Evolutionary conservation across 2,113 vertebrate genomes (phyloP).

Genomic region (Pongo abelii): DNA sequence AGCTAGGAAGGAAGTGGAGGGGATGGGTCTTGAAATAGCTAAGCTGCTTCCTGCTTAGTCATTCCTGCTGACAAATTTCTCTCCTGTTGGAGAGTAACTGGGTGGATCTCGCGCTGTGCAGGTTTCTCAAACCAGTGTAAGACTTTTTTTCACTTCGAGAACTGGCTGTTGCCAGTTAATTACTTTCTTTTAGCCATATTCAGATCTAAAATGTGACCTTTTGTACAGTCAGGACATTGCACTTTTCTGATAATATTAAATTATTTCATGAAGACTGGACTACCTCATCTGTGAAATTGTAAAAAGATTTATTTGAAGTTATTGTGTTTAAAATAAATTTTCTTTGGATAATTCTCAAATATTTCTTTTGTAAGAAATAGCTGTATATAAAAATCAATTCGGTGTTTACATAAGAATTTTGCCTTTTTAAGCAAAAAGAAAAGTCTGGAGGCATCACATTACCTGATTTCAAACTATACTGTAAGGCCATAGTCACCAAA

Average conservation of each 20-base stretch:
- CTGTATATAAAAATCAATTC: background rate
- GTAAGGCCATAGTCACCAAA: no score
- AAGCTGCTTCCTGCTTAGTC: background rate
- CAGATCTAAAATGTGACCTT: constrained; percentile 22
- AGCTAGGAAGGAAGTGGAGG: background rate
- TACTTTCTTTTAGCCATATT: constrained; percentile 8
- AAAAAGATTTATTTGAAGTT: background rate
- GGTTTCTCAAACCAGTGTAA: background rate
- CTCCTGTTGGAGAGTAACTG: background rate
- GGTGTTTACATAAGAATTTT: background rate
- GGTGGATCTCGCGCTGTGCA: background rate
- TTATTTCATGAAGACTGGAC: background rate
- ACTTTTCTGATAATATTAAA: background rate
- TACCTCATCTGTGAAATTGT: background rate
- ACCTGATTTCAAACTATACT: background rate
- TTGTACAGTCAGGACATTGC: background rate
- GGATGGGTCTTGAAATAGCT: background rate
- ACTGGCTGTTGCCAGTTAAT: background rate
- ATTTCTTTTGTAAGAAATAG: background rate
- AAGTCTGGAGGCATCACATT: no score
- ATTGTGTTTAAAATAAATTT: background rate
- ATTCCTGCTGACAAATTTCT: background rate
- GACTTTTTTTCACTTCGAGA: background rate
- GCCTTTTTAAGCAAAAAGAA: background rate
- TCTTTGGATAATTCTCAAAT: background rate